Percentiles rank a stretch among this genome's conserved stretches.
Evolutionary conservation across 2,888 invertebrate species (phyloP).

Genomic region (Tenthredo livida): DNA sequence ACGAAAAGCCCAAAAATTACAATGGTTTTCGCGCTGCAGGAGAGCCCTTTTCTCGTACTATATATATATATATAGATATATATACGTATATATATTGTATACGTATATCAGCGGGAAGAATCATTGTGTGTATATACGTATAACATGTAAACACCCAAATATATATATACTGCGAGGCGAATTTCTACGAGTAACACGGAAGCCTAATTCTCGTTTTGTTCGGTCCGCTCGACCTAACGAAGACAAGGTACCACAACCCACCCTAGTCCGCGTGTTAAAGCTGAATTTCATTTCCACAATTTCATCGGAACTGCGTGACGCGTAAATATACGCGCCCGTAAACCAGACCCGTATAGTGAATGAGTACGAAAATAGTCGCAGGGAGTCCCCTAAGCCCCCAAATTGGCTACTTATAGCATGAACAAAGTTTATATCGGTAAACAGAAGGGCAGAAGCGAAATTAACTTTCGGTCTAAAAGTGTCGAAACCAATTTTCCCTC

Average conservation of each 20-base stretch:
- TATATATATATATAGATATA: too few relatives aligned
- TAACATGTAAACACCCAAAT: background rate
- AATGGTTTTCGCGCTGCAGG: background rate
- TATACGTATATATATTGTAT: background rate
- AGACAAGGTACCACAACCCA: constrained; percentile 16
- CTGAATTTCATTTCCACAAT: constrained; percentile 42
- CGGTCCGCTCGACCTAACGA: constrained; percentile 34
- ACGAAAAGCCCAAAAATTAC: constrained; percentile 8
- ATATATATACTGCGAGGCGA: background rate
- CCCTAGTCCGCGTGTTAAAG: constrained; percentile 2
- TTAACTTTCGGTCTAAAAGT: background rate
- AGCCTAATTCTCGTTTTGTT: constrained; percentile 15
- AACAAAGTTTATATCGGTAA: background rate
- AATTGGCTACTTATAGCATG: background rate
- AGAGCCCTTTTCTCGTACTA: background rate
- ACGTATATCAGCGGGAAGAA: background rate
- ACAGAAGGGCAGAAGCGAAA: background rate
- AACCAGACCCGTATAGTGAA: background rate
- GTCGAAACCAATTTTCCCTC: background rate
- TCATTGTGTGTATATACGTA: background rate
- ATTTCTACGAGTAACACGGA: background rate
- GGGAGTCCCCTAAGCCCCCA: background rate
- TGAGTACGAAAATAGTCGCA: constrained; percentile 5
- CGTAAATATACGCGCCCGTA: constrained; percentile 19
- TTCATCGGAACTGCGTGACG: constrained; percentile 18